Base-by-base conservation (phyloP, 2,113 vertebrate species). In the Piaya cayana region DNA sequence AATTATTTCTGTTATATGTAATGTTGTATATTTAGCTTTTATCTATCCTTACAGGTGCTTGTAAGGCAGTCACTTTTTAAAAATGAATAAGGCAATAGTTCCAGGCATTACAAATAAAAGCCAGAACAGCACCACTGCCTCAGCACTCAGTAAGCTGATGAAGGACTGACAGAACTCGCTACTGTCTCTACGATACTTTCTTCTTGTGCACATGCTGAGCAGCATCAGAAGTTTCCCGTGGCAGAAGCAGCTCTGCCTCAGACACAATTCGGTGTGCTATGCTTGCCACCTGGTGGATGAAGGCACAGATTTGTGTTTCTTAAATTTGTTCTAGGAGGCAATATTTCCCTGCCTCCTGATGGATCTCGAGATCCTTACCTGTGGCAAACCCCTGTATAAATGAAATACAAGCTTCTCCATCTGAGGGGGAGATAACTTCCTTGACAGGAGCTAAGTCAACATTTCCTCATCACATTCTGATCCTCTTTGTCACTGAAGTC, bases 261-360 rank as follows among this genome's bases (percentile, higher is more conserved):
- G 55, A 22, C 47, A 5, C 27, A 42, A 49, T 79, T 70, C 68
- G 18, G 32, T 3, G 52, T 69, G 79, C 90, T 83, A 72, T 58
- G 93, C 56, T 94, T 94, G 95, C 96, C 95, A 93, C 60, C 95
- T 96, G 92, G 88, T 96, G 96, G 94, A 88, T 72, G 36, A 42
- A 90, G 68, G 64, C 85, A 60, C 72, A 56, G 39, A 63, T 37
- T 47, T 30, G 59, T 15, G 92, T 82, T 86, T 19, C 13, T 22
- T 65, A 30, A 11, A 64, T 4, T 29, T 56, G 7, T 37, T 75
- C 5, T 0, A 13, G 52, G 49, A 60, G 77, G 26, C 72, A 14
- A 11, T 8, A 8, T 37, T 86, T 94, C 52, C 19, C 34, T 93
- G 64, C 25, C 45, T 53, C 56, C 17, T 65, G 32, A 52, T 26